Conservation (phyloP, 1,140 invertebrate species). For the Limonius californicus region DNA sequence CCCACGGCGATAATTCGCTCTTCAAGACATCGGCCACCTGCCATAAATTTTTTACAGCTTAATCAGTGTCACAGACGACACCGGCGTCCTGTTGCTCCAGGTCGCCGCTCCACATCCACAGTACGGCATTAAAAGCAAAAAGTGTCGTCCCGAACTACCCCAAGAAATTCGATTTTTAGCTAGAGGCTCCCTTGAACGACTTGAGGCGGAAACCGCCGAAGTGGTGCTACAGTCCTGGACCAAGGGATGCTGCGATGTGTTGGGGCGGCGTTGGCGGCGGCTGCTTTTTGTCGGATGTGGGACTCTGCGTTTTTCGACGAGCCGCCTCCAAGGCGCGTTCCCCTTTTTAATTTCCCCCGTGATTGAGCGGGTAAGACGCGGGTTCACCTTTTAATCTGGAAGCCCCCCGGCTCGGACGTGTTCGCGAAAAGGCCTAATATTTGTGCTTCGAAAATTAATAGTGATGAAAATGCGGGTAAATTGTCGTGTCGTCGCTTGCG, state of each 20-base stretch:
- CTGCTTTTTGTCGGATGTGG: neutral
- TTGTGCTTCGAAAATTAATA: neutral
- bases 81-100: neutral
- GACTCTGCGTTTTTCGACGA: neutral
- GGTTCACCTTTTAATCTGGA: neutral
- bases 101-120: neutral
- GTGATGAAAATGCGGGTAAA: neutral
- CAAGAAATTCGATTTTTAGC: constrained; percentile 5
- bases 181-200: neutral
- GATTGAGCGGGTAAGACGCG: neutral
- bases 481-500: neutral
- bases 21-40: no score
- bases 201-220: neutral
- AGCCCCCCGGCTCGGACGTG: no score
- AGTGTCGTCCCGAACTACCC: neutral
- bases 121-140: neutral
- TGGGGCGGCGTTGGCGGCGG: neutral
- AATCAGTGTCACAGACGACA: no score
- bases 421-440: neutral
- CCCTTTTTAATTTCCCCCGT: neutral
- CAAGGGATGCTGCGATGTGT: constrained; percentile 11
- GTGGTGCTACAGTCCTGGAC: constrained; percentile 1
- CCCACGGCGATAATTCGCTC: no score
- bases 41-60: no score
- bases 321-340: neutral